Base-by-base conservation (phyloP, 1,140 invertebrate species). In the Rhyacophila brunnea region DNA sequence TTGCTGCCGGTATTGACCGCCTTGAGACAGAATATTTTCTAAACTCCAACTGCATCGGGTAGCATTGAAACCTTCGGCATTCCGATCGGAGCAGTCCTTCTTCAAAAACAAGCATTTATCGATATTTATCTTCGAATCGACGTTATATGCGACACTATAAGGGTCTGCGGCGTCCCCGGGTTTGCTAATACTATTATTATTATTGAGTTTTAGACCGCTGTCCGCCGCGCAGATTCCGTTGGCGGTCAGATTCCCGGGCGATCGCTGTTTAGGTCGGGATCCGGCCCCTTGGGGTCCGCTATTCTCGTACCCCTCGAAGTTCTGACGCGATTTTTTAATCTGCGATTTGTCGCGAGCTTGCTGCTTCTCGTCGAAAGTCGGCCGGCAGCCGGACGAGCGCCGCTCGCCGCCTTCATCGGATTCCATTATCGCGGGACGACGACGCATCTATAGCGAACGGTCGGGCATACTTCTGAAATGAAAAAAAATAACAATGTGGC, bases 141-240 rank as follows among this genome's bases (percentile, higher is more conserved):
- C 57, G 35, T 59, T 59, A 32, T 46, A 51, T 6, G 57, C 20
- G 2, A 59, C 57, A 18, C 57, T 52, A 48, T 59, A 59, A 11
- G 57, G 57, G 14, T 59, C 57, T 17, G 57, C 14, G 11, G 38
- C 6, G 17, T 53, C 50, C 18, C 34, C 34, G 34, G 42, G 6
- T 17, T 48, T 47, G 20, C 19, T 45, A 38, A 42, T 45, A 32
- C 32, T 9, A 32, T 2, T 10, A 43, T 7, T 43, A 40, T 40
- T 40, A 15, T 43, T 53, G 42, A 43, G 42, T 10, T 43, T 43
- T 11, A 53, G 18, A 10, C 43, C 46, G 6, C 23, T 2, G 23
- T 45, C 53, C 54, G 32, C 42, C 47, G 48, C 20, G 34, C 58
- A 44, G 17, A 53, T 23, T 1, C 50, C 55, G 35, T 58, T 58